phyloP scores from a whole-genome alignment of 2,113 vertebrate species.

The Tachycineta bicolor region DNA sequence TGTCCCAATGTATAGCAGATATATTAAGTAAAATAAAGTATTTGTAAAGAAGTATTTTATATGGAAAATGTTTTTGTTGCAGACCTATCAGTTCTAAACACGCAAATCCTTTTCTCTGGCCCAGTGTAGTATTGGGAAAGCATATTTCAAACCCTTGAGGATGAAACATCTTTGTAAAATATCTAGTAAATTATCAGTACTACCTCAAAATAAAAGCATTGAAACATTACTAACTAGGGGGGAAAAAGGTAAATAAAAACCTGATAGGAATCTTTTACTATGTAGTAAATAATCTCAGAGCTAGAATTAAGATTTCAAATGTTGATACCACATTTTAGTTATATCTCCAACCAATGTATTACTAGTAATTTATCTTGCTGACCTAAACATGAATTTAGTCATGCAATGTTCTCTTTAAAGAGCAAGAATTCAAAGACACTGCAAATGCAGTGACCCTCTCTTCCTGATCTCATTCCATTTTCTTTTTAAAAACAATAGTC shows the following conservation, averaged over 20 bases:
- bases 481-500: background rate
- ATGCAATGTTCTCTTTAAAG: background rate
- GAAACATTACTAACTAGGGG: background rate
- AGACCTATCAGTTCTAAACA: background rate
- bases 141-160: background rate
- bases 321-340: background rate
- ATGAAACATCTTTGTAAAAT: background rate
- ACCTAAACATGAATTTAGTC: background rate
- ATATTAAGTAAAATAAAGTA: background rate
- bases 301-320: background rate
- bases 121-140: background rate
- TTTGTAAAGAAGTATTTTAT: background rate
- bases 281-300: background rate
- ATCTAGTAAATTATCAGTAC: background rate
- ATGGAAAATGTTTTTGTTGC: background rate
- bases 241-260: rapidly evolving
- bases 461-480: background rate
- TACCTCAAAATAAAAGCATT: background rate
- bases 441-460: background rate
- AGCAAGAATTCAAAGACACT: background rate
- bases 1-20: background rate
- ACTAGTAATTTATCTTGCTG: background rate
- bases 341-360: background rate
- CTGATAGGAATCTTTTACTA: background rate
- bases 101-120: background rate